Evolutionary conservation across 2,888 invertebrate species (phyloP), one percentile per base, ranked within the genome.

Genomic region (Ophion slaviceki): DNA sequence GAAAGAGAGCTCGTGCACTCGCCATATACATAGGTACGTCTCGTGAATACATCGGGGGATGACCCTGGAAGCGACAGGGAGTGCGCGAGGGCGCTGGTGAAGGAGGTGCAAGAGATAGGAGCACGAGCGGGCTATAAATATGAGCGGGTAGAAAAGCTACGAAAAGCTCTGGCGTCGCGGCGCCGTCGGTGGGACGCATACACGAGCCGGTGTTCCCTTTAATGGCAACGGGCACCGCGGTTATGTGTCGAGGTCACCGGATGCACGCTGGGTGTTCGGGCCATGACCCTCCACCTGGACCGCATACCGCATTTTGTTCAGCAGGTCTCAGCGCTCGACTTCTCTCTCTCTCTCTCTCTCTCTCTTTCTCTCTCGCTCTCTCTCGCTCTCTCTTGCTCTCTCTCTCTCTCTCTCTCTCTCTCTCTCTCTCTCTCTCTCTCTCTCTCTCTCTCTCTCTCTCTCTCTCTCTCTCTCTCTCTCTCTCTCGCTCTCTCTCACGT

Each of bases 261-360:
- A 81, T 80, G 85, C 40, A 17, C 67, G 82, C 84, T 77, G 14
- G 47, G 14, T 11, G 47, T 47, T 8, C 11, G 47, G 47, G 47
- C 47, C 47, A 47, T 77, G 76, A 87, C 85, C 80, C 66, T 66
- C 53, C 71, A 24, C 75, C 83, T 78, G 83, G 84, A 88, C 88
- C 89, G 88, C 88, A 85, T 86, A 88, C 85, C 89, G 89, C 90
- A 91, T 91, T 90, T 91, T 91, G 87, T 87, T 72, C 78, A 64
- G 20, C 53, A 36, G 59, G 70, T 80, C 76, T 75, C 85, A 20
- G 53, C 45, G 47, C 28, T 53, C 47, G 14, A 28, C 28, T n/a
- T 72, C 76, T 81, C 86, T 24, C 66, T 45, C 61, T 77, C 81
- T 74, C 67, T 32, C 40, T 61, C 24, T 72, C 32, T 32, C 71